A percentile compares a stretch with the other conserved stretches of the same genome.
Evolutionary conservation across 2,888 invertebrate genomes (phyloP).

Genomic region (Acleris holmiana): DNA sequence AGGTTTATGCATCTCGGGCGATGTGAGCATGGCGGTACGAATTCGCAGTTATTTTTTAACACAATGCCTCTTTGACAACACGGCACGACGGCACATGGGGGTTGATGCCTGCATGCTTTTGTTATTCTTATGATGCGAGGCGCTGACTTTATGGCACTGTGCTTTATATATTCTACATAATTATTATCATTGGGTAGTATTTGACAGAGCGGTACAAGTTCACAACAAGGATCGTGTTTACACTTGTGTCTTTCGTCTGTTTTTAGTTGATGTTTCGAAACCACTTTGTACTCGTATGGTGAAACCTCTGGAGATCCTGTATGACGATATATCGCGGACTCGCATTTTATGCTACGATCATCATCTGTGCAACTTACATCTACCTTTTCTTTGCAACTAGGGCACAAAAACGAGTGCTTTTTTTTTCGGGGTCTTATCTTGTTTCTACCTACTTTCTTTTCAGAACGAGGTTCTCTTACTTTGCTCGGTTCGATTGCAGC

Average conservation of each 20-base stretch:
- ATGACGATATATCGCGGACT: slow-evolving; percentile 46
- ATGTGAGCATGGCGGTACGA: slow-evolving; percentile 70
- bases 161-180: slow-evolving; percentile 22
- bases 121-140: slow-evolving; percentile 67
- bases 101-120: slow-evolving; percentile 76
- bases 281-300: slow-evolving; percentile 47
- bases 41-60: slow-evolving; percentile 70
- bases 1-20: slow-evolving; percentile 73
- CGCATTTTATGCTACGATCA: slow-evolving; percentile 52
- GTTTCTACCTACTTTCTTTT: slow-evolving; percentile 41
- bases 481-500: slow-evolving; percentile 43
- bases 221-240: slow-evolving; percentile 65
- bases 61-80: slow-evolving; percentile 71
- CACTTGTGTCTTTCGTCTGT: slow-evolving; percentile 54
- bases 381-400: slow-evolving; percentile 68
- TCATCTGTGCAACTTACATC: slow-evolving; percentile 63
- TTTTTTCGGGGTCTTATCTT: slow-evolving; percentile 50
- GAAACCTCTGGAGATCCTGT: slow-evolving; percentile 50
- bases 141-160: slow-evolving; percentile 44
- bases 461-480: slow-evolving; percentile 16
- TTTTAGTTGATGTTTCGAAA: slow-evolving; percentile 42
- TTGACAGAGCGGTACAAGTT: slow-evolving; percentile 69
- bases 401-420: slow-evolving; percentile 59
- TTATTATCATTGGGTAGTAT: slow-evolving; percentile 57
- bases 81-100: slow-evolving; percentile 75